phyloP scores from a whole-genome alignment of 1,140 invertebrate species.

The Lamellibrachia luymesi region DNA sequence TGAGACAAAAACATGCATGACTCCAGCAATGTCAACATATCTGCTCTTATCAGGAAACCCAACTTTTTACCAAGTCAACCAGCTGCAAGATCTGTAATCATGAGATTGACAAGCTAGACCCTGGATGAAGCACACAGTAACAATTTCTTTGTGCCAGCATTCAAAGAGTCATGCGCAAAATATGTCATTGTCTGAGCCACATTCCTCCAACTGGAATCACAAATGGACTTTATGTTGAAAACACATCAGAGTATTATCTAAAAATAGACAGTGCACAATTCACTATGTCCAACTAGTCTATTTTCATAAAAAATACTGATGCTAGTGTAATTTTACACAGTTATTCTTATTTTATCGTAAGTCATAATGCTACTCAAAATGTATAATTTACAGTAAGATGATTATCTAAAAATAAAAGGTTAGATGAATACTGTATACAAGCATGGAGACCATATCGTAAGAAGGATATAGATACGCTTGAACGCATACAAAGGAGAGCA shows the following conservation, averaged over 20 bases:
- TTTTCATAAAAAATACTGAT: not conserved
- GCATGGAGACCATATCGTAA: no score
- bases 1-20: not conserved
- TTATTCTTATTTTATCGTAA: not conserved
- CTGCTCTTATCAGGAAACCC: not conserved
- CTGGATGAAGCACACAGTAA: not conserved
- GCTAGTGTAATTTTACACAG: not conserved
- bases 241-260: not conserved
- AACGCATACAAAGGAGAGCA: no score
- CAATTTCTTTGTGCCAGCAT: not conserved
- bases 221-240: not conserved
- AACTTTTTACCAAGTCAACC: not conserved
- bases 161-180: not conserved
- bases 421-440: no score
- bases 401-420: not conserved
- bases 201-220: not conserved
- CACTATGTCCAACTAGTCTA: not conserved
- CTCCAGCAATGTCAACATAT: not conserved
- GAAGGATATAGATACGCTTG: no score
- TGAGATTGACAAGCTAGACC: not conserved
- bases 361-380: not conserved
- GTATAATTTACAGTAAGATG: not conserved
- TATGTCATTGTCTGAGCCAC: not conserved
- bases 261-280: not conserved
- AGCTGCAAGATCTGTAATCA: not conserved